A percentile compares a stretch with the other conserved stretches of the same genome.
phyloP scores from a whole-genome alignment of 2,113 vertebrate genomes.

The Phocoena phocoena region DNA sequence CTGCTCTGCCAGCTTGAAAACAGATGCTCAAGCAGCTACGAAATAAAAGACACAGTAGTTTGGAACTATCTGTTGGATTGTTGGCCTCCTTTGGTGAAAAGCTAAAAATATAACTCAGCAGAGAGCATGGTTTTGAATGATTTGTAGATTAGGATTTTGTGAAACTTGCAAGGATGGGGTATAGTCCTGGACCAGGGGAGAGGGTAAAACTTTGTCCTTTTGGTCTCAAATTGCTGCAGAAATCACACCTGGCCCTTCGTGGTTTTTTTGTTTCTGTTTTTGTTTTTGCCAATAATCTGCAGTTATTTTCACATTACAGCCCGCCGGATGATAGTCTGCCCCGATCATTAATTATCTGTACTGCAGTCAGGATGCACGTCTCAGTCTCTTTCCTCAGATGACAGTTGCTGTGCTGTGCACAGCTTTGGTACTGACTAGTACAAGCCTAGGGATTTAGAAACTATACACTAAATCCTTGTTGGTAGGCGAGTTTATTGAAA shows the following conservation, averaged over 20 bases:
- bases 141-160: constrained; percentile 6
- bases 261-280: neutral
- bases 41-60: neutral
- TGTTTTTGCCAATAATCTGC: neutral
- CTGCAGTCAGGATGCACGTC: neutral
- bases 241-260: neutral
- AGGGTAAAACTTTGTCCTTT: neutral
- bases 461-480: neutral
- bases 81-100: neutral
- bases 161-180: neutral
- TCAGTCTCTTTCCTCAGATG: neutral
- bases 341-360: neutral
- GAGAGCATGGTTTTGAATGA: neutral
- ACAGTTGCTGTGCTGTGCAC: accelerated
- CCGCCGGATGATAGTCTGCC: neutral
- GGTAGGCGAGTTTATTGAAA: neutral
- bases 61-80: neutral
- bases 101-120: neutral
- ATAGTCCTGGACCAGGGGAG: neutral
- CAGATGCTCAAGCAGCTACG: neutral
- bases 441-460: neutral
- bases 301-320: neutral
- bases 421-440: too few relatives aligned
- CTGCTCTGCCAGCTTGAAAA: neutral
- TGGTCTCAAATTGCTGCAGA: neutral